Evolutionary conservation across 2,113 vertebrate genomes (phyloP).

Genomic region (Zootoca vivipara): DNA sequence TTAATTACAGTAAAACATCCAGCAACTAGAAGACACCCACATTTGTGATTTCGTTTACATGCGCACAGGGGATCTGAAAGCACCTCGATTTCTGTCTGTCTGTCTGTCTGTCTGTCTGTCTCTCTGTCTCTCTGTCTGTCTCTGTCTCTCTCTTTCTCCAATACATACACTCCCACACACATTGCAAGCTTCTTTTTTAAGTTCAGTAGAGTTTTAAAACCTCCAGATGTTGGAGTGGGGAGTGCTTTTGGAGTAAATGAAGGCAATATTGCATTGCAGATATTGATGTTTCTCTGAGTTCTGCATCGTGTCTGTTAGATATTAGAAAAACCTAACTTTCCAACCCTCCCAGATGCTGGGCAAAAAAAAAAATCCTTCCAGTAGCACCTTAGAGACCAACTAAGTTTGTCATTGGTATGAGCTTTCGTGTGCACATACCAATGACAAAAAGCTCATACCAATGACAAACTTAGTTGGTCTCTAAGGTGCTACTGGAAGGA

Average conservation of each 20-base stretch:
- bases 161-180: not conserved
- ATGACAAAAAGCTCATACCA: too few species aligned
- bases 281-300: not conserved
- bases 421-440: too few species aligned
- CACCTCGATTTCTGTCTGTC: not conserved
- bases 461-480: too few species aligned
- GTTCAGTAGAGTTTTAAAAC: not conserved
- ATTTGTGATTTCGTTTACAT: not conserved
- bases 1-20: constrained; percentile 25
- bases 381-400: too few species aligned
- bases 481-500: too few species aligned
- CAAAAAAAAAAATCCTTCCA: too few species aligned
- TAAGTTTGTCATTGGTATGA: too few species aligned
- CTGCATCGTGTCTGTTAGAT: not conserved
- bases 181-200: not conserved
- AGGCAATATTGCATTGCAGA: not conserved
- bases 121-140: too few species aligned
- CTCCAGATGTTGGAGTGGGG: not conserved
- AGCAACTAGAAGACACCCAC: not conserved
- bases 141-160: not conserved
- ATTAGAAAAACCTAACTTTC: not conserved
- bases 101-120: not conserved
- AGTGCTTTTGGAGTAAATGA: not conserved
- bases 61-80: not conserved
- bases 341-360: not conserved